Evolutionary conservation across 2,113 vertebrate species (phyloP).

Genomic region (Pluvialis apricaria): DNA sequence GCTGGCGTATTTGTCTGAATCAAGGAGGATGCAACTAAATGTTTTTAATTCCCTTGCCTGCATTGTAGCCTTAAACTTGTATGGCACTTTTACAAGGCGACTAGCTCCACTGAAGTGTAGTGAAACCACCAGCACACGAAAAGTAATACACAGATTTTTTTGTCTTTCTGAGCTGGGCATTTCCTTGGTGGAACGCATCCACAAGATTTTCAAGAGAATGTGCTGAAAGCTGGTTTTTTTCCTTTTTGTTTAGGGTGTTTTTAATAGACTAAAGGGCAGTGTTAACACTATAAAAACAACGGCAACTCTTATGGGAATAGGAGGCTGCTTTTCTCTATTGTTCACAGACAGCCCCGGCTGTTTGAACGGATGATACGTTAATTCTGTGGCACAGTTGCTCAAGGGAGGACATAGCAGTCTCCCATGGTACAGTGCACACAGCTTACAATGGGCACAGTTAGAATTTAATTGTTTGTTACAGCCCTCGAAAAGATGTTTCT

Average conservation of each 20-base stretch:
- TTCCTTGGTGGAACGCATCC: not conserved
- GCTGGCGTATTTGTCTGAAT: not conserved
- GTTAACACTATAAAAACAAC: not conserved
- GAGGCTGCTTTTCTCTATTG: not conserved
- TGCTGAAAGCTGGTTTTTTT: not conserved
- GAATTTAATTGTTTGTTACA: not conserved
- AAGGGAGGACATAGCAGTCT: not conserved
- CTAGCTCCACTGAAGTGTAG: not conserved
- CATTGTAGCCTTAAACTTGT: not conserved
- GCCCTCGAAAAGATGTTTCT: not conserved
- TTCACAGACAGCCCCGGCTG: not conserved
- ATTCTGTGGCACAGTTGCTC: not conserved
- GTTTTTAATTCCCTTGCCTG: not conserved
- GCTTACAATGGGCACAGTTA: not conserved
- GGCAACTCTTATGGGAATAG: not conserved
- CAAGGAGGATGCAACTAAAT: not conserved
- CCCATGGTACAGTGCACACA: not conserved
- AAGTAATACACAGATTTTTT: not conserved
- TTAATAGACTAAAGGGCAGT: not conserved
- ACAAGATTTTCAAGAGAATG: not conserved
- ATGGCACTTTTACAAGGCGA: rapidly evolving
- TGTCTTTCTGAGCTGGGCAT: not conserved
- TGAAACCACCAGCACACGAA: not conserved
- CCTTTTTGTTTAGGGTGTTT: not conserved
- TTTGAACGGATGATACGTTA: not conserved